Evolutionary conservation across 2,113 vertebrate genomes (phyloP).

Genomic region (Naja naja): DNA sequence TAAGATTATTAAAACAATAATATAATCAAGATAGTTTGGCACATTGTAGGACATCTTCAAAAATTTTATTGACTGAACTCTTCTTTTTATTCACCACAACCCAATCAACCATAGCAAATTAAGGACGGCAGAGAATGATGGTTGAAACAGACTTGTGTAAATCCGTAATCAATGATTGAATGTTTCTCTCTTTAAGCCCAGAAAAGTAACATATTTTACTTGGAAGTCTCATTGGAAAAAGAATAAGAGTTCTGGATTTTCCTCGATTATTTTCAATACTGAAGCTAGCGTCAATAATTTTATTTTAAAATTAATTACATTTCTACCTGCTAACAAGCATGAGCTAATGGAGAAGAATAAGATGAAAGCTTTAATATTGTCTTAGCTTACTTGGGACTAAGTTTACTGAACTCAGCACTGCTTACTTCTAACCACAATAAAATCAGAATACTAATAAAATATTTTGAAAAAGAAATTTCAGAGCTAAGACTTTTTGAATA

Average conservation of each 20-base stretch:
- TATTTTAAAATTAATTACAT: background rate
- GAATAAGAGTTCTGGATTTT: background rate
- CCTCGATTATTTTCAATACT: background rate
- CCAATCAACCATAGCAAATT: constrained; percentile 22
- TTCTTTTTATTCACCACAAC: constrained; percentile 27
- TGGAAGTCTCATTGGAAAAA: constrained; percentile 16
- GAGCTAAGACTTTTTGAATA: background rate
- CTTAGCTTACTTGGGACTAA: background rate
- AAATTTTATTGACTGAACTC: constrained; percentile 47
- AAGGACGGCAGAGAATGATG: constrained; percentile 11
- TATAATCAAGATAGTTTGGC: constrained; percentile 38
- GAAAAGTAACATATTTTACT: background rate
- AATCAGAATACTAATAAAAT: background rate
- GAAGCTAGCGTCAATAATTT: background rate
- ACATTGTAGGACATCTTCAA: constrained; percentile 52
- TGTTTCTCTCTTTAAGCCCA: background rate
- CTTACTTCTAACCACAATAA: background rate
- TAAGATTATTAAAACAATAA: constrained; percentile 47
- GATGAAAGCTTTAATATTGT: background rate
- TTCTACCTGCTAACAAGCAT: background rate
- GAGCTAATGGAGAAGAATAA: background rate
- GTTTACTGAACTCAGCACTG: background rate
- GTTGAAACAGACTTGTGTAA: constrained; percentile 18
- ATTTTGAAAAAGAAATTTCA: background rate
- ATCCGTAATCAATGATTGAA: background rate